A percentile compares a stretch with the other conserved stretches of the same genome.
Evolutionary conservation across 2,888 invertebrate species (phyloP).

Genomic region (Hofmannophila pseudospretella): DNA sequence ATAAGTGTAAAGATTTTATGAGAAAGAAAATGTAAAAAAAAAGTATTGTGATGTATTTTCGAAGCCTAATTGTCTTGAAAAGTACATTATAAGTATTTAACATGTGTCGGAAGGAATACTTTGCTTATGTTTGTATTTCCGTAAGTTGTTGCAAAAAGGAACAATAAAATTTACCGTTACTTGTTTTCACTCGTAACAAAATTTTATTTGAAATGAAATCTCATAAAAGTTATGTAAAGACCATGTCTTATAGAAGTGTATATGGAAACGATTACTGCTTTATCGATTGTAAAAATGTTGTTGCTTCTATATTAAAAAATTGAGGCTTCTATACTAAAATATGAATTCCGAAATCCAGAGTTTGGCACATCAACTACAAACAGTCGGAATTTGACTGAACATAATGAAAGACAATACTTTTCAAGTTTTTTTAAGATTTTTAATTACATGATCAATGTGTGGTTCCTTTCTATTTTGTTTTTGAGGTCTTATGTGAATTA

Average conservation of each 20-base stretch:
- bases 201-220: slow-evolving; percentile 22
- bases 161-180: background rate
- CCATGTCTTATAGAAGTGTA: slow-evolving; percentile 29
- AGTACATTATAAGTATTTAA: slow-evolving; percentile 26
- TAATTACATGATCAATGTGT: slow-evolving; percentile 1
- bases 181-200: background rate
- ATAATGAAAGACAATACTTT: slow-evolving; percentile 53
- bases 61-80: slow-evolving; percentile 36
- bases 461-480: slow-evolving; percentile 2
- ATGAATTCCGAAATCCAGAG: slow-evolving; percentile 18
- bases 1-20: slow-evolving; percentile 64
- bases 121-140: background rate
- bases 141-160: background rate
- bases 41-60: slow-evolving; percentile 34
- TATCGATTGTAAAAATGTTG: slow-evolving; percentile 3
- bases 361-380: slow-evolving; percentile 38
- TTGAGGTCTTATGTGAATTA: slow-evolving; percentile 5
- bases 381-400: slow-evolving; percentile 32
- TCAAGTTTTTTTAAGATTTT: slow-evolving; percentile 12
- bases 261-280: slow-evolving; percentile 1
- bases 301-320: too few relatives aligned
- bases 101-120: slow-evolving; percentile 25
- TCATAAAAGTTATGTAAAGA: slow-evolving; percentile 43
- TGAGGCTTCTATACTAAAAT: slow-evolving; percentile 5
- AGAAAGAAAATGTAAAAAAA: slow-evolving; percentile 41